Conservation (phyloP, 2,113 vertebrate genomes). For the Campylomormyrus tamandua region DNA sequence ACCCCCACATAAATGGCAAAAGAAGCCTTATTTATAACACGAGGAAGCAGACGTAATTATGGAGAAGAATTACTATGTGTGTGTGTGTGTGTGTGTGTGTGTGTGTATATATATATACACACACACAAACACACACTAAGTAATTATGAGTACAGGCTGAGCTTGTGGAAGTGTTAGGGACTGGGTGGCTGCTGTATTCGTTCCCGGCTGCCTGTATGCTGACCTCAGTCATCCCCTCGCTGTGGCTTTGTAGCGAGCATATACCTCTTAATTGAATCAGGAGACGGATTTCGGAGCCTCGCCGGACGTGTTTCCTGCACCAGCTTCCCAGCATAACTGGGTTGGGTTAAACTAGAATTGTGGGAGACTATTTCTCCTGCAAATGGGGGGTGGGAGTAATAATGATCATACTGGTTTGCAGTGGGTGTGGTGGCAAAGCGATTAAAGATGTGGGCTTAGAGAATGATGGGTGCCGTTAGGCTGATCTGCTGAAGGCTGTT, state of each 20-base stretch:
- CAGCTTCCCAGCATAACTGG: background rate
- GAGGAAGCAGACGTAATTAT: background rate
- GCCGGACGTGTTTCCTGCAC: background rate
- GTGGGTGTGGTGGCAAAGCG: background rate
- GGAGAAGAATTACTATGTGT: background rate
- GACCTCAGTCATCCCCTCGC: background rate
- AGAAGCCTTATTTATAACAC: background rate
- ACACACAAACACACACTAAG: background rate
- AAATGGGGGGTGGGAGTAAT: background rate
- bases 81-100: background rate
- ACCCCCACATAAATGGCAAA: background rate
- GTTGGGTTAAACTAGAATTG: background rate
- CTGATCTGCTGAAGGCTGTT: background rate
- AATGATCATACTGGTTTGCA: background rate
- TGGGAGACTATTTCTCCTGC: background rate
- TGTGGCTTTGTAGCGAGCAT: background rate
- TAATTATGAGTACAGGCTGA: background rate
- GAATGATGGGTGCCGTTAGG: background rate
- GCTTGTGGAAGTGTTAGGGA: background rate
- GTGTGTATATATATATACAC: no score
- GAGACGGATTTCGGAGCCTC: background rate
- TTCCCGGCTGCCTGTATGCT: background rate
- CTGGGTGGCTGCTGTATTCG: background rate
- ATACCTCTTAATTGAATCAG: background rate
- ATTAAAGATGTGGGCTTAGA: background rate